These are phyloP conservation scores for Malurus alboscapulatus DNA, from an alignment of 2,113 vertebrate species.

Conservation along the genomic window DNA sequence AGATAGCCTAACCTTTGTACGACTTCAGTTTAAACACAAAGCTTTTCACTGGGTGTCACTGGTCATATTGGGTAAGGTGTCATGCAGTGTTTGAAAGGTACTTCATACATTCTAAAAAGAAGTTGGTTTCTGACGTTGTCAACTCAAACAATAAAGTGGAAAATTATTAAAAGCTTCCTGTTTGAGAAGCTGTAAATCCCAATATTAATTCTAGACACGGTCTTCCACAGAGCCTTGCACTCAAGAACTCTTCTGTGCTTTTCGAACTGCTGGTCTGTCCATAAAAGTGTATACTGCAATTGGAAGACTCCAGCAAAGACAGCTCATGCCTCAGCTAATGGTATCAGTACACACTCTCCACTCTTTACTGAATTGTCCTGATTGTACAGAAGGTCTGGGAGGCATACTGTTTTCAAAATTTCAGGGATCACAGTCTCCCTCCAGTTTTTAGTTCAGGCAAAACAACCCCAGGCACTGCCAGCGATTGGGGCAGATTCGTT, in stretches of 20 bases:
- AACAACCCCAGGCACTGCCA: background rate
- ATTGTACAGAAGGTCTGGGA: background rate
- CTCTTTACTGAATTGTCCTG: background rate
- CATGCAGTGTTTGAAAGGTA: background rate
- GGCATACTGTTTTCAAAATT: background rate
- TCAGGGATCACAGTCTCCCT: background rate
- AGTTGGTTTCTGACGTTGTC: background rate
- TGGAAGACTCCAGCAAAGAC: background rate
- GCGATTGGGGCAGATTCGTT: background rate
- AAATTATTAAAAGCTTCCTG: background rate
- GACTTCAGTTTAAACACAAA: background rate
- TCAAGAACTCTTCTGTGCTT: background rate
- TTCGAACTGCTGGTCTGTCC: background rate
- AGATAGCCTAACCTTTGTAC: background rate
- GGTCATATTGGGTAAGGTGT: background rate
- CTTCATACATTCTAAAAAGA: background rate
- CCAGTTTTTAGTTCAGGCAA: background rate
- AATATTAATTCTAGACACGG: background rate
- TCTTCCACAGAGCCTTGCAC: background rate
- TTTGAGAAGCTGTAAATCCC: background rate
- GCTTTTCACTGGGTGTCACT: background rate
- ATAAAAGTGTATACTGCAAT: background rate
- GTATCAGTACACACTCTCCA: fast-evolving
- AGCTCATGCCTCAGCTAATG: background rate
- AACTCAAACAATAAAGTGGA: background rate